A percentile compares a stretch with the other conserved stretches of the same genome.
These are phyloP conservation scores for Helicolenus hilgendorfi DNA, from an alignment of 2,797 vertebrate species.

Conservation along the genomic window DNA sequence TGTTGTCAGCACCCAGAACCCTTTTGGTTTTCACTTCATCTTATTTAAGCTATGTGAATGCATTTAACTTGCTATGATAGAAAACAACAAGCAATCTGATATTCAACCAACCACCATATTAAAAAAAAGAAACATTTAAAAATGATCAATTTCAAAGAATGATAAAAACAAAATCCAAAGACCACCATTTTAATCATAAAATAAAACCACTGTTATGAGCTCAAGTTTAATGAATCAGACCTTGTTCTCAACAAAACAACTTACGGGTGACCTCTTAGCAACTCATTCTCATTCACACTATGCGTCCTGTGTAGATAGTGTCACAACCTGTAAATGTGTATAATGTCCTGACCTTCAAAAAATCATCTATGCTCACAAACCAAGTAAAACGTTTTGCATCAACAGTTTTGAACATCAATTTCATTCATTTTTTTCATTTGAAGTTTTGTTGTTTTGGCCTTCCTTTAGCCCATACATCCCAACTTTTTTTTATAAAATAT, in stretches of 20 bases:
- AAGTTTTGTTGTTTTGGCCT: not conserved
- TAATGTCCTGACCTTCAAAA: not conserved
- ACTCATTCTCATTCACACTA: not conserved
- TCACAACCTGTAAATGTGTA: not conserved
- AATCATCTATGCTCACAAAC: not conserved
- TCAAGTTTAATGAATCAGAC: not conserved
- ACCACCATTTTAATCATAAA: conserved; percentile 3
- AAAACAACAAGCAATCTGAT: not conserved
- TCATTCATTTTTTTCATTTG: not conserved
- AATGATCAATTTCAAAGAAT: not conserved
- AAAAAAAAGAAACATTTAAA: not conserved
- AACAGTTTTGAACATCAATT: not conserved
- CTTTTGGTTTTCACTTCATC: not conserved
- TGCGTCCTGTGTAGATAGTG: not conserved
- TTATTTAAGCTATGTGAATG: not conserved
- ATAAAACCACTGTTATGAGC: not conserved
- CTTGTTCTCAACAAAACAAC: not conserved
- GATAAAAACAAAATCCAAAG: not conserved
- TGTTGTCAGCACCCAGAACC: not conserved
- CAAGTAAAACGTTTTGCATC: not conserved
- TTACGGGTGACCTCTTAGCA: not conserved
- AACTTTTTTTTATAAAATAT: too few relatives aligned
- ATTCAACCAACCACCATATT: not conserved
- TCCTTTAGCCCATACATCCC: not conserved
- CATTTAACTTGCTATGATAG: not conserved